Evolutionary conservation across 2,797 vertebrate species (phyloP), one percentile per base, ranked within the genome.

Genomic region (Lophura swinhoii): DNA sequence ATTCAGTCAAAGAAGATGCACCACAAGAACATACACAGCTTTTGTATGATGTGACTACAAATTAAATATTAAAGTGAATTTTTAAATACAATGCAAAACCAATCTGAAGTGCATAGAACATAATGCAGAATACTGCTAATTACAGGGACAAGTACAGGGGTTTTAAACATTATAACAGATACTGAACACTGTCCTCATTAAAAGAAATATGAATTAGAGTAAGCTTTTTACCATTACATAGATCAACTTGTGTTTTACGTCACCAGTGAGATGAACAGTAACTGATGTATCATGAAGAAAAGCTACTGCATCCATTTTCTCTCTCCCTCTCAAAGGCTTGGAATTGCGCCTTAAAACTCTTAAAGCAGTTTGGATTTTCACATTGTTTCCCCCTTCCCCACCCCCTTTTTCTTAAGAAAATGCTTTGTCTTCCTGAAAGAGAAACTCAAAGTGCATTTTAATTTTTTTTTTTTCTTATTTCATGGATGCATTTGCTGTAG

Each of bases 11-110:
- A 91, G 82, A 94, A 59, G 74, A 86, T 78, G 87, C 67, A 78
- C 41, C 70, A 88, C 51, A 69, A 88, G 80, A 84, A 93, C n/a
- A 94, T 59, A 82, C 39, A 85, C 35, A 90, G 80, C 44, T 88
- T 92, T 94, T 88, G 85, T 91, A 80, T 73, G 76, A 91, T 62
- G 89, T 79, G 91, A 95, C 90, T 96, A 96, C 93, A 96, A 97
- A 96, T 97, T 97, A 98, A 98, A 97, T 97, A 97, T 79, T 77
- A 93, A 93, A 72, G 75, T 88, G 78, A 77, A 91, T 96, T 93
- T 97, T 97, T 96, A 79, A 97, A 96, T 97, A 97, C 95, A 96
- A 97, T 82, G 70, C 87, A 95, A 96, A 89, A 94, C 75, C 76
- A 87, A 84, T 95, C 87, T 95, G 96, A 97, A 97, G 97, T 97